Evolutionary conservation across 2,888 invertebrate genomes (phyloP).

Genomic region (Abscondita cerata): DNA sequence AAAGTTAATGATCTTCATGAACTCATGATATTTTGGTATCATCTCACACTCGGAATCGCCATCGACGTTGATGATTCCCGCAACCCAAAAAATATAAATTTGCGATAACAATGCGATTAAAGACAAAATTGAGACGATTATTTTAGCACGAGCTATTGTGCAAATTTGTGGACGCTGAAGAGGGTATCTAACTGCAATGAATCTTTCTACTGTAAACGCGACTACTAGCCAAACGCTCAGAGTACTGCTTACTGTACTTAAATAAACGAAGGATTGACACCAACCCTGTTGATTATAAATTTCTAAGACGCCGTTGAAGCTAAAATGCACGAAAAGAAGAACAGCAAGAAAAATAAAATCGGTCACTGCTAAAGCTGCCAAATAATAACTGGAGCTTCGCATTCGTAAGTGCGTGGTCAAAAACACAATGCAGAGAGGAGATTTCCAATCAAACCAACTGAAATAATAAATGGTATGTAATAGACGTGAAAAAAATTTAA

Average conservation of each 20-base stretch:
- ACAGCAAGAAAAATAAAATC: slow-evolving; percentile 67
- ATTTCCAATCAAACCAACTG: slow-evolving; percentile 68
- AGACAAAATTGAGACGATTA: slow-evolving; percentile 60
- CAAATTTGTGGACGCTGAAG: slow-evolving; percentile 66
- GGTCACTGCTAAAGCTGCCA: slow-evolving; percentile 67
- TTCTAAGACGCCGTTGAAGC: slow-evolving; percentile 59
- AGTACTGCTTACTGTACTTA: slow-evolving; percentile 62
- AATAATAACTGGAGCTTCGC: slow-evolving; percentile 69
- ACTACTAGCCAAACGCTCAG: slow-evolving; percentile 74
- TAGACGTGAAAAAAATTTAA: slow-evolving; percentile 62
- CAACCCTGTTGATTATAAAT: slow-evolving; percentile 64
- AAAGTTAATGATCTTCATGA: slow-evolving; percentile 65
- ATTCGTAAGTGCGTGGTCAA: slow-evolving; percentile 66
- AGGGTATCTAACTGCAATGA: slow-evolving; percentile 71
- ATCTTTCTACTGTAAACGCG: slow-evolving; percentile 73
- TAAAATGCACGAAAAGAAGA: slow-evolving; percentile 63
- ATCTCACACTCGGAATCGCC: slow-evolving; percentile 60
- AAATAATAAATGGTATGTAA: slow-evolving; percentile 66
- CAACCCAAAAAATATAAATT: slow-evolving; percentile 53
- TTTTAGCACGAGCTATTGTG: slow-evolving; percentile 66
- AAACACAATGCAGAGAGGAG: slow-evolving; percentile 66
- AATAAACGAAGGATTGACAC: slow-evolving; percentile 59
- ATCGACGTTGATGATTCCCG: slow-evolving; percentile 45
- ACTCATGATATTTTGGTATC: slow-evolving; percentile 59
- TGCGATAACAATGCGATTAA: slow-evolving; percentile 57